A percentile compares a stretch with the other conserved stretches of the same genome.
Evolutionary conservation across 2,797 vertebrate genomes (phyloP).

Genomic region (Gallinago stenura): DNA sequence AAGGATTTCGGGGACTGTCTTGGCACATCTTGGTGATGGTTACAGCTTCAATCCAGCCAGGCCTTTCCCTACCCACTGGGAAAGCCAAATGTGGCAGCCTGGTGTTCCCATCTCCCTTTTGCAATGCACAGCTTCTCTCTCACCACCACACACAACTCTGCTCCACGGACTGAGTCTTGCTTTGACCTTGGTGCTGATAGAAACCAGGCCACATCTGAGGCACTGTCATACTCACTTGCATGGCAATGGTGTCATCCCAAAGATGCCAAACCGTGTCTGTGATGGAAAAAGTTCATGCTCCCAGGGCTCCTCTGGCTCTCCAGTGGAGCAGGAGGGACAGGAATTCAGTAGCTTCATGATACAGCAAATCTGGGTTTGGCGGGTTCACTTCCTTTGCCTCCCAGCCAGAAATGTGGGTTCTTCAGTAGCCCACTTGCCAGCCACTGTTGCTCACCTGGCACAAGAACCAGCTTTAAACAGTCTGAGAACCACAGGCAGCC

Average conservation of each 20-base stretch:
- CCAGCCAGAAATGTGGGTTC: neutral
- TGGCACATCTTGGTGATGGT: neutral
- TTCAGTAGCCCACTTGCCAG: neutral
- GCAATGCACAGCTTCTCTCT: neutral
- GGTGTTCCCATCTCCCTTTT: neutral
- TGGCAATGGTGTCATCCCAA: neutral
- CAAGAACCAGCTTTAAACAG: neutral
- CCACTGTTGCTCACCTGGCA: neutral
- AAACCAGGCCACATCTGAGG: neutral
- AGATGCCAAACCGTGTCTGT: neutral
- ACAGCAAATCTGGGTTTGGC: neutral
- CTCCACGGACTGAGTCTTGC: rapidly evolving
- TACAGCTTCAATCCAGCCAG: neutral
- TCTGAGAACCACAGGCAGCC: neutral
- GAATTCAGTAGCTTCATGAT: neutral
- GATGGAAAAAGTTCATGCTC: neutral
- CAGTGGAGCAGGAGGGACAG: neutral
- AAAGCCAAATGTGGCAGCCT: neutral
- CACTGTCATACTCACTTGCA: neutral
- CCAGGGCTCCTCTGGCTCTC: neutral
- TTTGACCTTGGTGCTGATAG: neutral
- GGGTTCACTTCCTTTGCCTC: neutral
- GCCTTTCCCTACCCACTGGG: neutral
- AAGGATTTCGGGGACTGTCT: neutral
- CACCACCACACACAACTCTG: neutral